phyloP scores from a whole-genome alignment of 1,140 invertebrate genomes.

The Drosophila aff. region DNA sequence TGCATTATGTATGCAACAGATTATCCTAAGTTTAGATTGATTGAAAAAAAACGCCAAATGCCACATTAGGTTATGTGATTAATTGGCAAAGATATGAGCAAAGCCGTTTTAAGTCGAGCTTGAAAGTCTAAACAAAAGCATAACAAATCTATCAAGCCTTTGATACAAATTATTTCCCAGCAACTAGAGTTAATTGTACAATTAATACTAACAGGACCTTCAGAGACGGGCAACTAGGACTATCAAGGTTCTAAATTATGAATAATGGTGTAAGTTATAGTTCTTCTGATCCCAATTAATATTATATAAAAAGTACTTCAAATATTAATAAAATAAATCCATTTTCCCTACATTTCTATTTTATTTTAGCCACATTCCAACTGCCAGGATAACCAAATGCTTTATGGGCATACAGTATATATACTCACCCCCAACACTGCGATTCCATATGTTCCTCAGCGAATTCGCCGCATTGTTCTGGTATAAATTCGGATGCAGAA shows the following conservation, averaged over 20 bases:
- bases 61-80: conserved; percentile 35
- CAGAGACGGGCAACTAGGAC: background rate
- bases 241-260: background rate
- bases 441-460: conserved; percentile 85
- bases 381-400: background rate
- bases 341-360: background rate
- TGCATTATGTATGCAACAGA: conserved; percentile 49
- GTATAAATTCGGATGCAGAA: conserved; percentile 85
- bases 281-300: background rate
- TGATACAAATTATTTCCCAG: too few species aligned
- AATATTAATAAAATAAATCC: background rate
- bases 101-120: conserved; percentile 20
- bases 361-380: background rate
- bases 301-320: background rate
- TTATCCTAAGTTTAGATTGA: conserved; percentile 33
- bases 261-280: background rate
- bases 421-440: conserved; percentile 84
- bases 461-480: conserved; percentile 84
- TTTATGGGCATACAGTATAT: conserved; percentile 3
- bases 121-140: background rate
- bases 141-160: background rate
- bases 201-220: too few species aligned
- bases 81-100: conserved; percentile 21
- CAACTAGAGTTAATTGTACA: too few species aligned
- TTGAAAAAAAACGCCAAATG: conserved; percentile 25